Conservation (phyloP, 2,113 vertebrate genomes). For the Cyanoramphus novaezelandiae region DNA sequence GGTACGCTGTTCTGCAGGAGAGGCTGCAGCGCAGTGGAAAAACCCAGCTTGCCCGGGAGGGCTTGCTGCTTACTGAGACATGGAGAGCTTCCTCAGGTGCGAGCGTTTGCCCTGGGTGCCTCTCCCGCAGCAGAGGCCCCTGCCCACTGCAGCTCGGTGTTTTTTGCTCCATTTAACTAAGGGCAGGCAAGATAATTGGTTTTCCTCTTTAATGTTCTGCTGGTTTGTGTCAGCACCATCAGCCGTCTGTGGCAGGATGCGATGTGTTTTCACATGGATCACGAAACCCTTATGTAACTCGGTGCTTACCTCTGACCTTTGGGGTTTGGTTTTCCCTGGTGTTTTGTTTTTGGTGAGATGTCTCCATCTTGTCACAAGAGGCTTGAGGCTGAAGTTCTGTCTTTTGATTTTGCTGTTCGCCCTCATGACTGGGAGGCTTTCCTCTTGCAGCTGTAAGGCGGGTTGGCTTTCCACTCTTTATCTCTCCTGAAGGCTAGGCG, state of each 20-base stretch:
- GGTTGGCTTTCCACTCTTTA: not conserved
- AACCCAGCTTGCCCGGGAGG: not conserved
- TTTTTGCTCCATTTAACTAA: constrained; percentile 37
- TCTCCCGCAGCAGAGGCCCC: not conserved
- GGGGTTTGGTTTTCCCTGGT: not conserved
- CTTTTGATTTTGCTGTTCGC: not conserved
- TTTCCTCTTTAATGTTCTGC: not conserved
- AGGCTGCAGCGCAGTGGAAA: not conserved
- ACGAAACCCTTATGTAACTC: not conserved
- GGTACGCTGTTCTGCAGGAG: not conserved
- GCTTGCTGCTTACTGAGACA: not conserved
- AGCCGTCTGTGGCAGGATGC: not conserved
- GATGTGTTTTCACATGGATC: not conserved
- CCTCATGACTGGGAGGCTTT: fast-evolving
- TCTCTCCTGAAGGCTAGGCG: fast-evolving
- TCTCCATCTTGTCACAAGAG: not conserved
- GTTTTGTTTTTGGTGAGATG: not conserved
- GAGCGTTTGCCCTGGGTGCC: not conserved
- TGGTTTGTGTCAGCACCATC: not conserved
- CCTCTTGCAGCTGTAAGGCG: not conserved
- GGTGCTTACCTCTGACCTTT: fast-evolving
- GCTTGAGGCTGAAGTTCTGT: not conserved
- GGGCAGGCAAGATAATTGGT: not conserved
- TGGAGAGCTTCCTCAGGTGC: not conserved
- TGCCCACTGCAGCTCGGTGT: not conserved